Base-by-base conservation (phyloP, 2,888 invertebrate genomes). In the Drosophila recens region DNA sequence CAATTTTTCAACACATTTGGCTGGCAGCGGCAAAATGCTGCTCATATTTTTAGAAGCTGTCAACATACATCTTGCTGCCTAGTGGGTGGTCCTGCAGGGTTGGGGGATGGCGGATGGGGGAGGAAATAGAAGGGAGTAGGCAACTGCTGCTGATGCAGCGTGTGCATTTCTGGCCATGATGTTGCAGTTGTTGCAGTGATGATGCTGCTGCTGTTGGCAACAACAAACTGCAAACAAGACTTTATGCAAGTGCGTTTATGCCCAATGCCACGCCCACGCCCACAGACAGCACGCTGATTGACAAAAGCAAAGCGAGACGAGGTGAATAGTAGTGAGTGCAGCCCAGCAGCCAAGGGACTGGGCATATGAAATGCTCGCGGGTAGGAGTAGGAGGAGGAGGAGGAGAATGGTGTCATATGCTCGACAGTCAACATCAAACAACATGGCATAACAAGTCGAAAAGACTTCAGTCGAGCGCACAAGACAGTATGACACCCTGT, bases 1-100 rank as follows among this genome's bases (percentile, higher is more conserved):
- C 86, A 88, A 82, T 85, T 85, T 85, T 85, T 85, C 84, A 85
- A 88, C 84, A 88, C 83, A 84, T 84, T 84, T 84, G 88, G 84
- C 88, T 88, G 83, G 83, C 78, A 86, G 74, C 80, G 80, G 83
- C 88, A 86, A 84, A 84, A 88, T 67, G 86, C 74, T 86, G 88
- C 80, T 85, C 84, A 85, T 85, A 85, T 85, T 85, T 85, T 85
- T 72, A 72, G 74, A 86, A 86, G 77, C 84, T 85, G 84, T 88
- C 84, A 82, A 85, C 88, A 85, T 85, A 78, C 86, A 86, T 85
- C 88, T 85, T 87, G 57, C 38, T 34, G 67, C 20, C 45, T 33
- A 1, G 15, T 15, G 23, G 45, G 42, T 45, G 38, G 15, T 53
- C 13, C 10, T 53, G 52, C 33, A 34, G 42, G 1, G 30, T 4